These are phyloP conservation scores for Agapostemon virescens DNA, from an alignment of 2,888 invertebrate species.

Conservation along the genomic window DNA sequence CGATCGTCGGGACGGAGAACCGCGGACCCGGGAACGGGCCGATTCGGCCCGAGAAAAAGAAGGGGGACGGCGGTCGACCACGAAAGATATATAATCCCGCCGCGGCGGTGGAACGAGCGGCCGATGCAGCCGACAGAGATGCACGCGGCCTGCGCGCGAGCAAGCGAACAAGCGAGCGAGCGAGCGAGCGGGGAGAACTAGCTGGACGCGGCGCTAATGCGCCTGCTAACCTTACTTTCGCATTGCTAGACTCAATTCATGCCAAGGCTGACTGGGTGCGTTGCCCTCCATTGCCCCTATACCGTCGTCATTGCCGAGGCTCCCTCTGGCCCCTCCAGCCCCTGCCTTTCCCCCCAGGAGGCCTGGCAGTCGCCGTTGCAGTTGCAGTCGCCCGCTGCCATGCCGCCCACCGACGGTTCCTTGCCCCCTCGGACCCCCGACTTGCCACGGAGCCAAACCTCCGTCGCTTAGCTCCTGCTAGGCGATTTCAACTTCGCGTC, in stretches of 20 bases:
- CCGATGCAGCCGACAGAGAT: slow-evolving; percentile 33
- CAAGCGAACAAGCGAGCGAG: slow-evolving; percentile 25
- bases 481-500: slow-evolving; percentile 48
- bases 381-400: slow-evolving; percentile 59
- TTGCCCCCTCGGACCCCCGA: slow-evolving; percentile 52
- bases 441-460: slow-evolving; percentile 56
- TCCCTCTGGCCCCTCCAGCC: too few relatives aligned
- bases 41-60: slow-evolving; percentile 19
- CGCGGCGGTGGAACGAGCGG: slow-evolving; percentile 23
- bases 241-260: slow-evolving; percentile 81
- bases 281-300: slow-evolving; percentile 80
- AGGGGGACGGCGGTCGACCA: neutral
- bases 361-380: slow-evolving; percentile 50
- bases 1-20: slow-evolving; percentile 17
- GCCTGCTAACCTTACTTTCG: slow-evolving; percentile 78
- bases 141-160: slow-evolving; percentile 35
- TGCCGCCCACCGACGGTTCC: slow-evolving; percentile 64
- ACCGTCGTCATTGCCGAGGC: slow-evolving; percentile 72
- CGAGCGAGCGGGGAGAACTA: slow-evolving; percentile 59
- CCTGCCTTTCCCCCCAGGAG: slow-evolving; percentile 69
- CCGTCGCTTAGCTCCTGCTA: slow-evolving; percentile 51
- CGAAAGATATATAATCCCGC: slow-evolving; percentile 43
- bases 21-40: slow-evolving; percentile 20
- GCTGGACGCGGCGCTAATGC: slow-evolving; percentile 68
- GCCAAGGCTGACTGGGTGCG: slow-evolving; percentile 81